These are phyloP conservation scores for Momotus momota DNA, from an alignment of 2,797 vertebrate species.

Conservation along the genomic window DNA sequence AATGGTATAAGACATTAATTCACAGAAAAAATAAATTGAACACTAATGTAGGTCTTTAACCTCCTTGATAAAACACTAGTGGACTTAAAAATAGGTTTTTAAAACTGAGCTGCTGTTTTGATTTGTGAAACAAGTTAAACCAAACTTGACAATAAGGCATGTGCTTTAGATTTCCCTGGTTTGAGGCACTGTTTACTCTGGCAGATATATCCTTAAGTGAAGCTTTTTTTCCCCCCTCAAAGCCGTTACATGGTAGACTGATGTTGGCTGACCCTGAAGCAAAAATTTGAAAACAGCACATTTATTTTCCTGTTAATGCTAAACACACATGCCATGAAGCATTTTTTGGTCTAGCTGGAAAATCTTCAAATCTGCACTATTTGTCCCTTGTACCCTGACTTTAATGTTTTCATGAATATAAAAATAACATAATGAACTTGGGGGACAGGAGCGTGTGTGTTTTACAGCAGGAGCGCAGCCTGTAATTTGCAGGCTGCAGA, in stretches of 20 bases:
- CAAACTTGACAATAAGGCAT: conserved; percentile 80
- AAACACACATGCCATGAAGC: conserved; percentile 70
- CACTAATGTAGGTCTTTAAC: conserved; percentile 47
- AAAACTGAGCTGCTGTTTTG: conserved; percentile 76
- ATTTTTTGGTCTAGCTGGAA: conserved; percentile 68
- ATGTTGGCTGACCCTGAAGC: conserved; percentile 75
- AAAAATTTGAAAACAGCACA: conserved; percentile 78
- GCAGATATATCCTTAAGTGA: conserved; percentile 70
- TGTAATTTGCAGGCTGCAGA: conserved; percentile 32
- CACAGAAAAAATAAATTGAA: neutral
- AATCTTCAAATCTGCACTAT: conserved; percentile 62
- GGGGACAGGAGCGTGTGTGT: neutral
- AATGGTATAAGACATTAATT: neutral
- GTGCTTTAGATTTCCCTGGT: conserved; percentile 81
- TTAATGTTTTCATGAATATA: conserved; percentile 47
- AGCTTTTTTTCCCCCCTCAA: conserved; percentile 68
- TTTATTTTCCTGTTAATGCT: conserved; percentile 77
- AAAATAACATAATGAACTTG: conserved; percentile 30
- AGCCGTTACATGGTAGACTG: conserved; percentile 77
- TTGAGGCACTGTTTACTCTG: conserved; percentile 80
- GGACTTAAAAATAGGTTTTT: conserved; percentile 71
- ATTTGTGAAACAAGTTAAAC: conserved; percentile 78
- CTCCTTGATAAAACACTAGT: conserved; percentile 59
- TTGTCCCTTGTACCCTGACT: conserved; percentile 59
- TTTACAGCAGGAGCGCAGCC: neutral